Evolutionary conservation across 64 coral and sea anemone genomes (phyloP), one percentile per base, ranked within the genome.

Genomic region (Stichodactyla mertensii): DNA sequence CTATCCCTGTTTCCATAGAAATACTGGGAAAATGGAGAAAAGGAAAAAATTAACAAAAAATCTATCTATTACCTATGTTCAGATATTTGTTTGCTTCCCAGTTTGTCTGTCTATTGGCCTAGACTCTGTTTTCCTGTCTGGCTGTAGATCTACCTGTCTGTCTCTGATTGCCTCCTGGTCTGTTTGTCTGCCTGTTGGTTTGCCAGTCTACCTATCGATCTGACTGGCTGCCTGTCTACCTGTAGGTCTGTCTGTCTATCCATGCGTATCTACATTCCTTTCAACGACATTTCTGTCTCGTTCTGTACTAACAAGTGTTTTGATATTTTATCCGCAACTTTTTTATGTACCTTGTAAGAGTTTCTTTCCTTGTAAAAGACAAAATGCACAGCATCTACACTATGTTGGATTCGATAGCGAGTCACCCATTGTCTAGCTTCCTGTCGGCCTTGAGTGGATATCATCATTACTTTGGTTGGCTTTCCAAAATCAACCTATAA

Each of bases 301-400:
- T 45, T 4, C 57, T 58, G 10, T 58, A 58, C 57, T 58, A 14
- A 58, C 57, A 58, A 58, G 1, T 1, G 10, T 58, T 58, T 58
- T 66, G 36, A 45, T 45, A 4, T 45, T 45, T 45, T 45, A 45
- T 45, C 36, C 36, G 36, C 19, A 66, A 66, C 4, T 4, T 66
- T 20, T 66, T 18, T 22, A 16, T 22, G 28, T 83, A 92, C 90
- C 85, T 92, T 92, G 28, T 77, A 10, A 57, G 11, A 82, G 58
- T 92, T 92, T 16, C 90, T 16, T 52, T 92, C 90, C 52, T 87
- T 87, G 27, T 92, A 92, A 52, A 36, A 86, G 28, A 87, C 79
- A 70, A 92, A 92, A 28, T 87, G 90, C 0, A 92, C n/a, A 19
- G 85, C 77, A 60, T 92, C 90, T 16, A 92, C 78, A 87, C 85